These are phyloP conservation scores for Alloscopus bannaensis DNA, from an alignment of 2,888 invertebrate genomes.

Conservation along the genomic window DNA sequence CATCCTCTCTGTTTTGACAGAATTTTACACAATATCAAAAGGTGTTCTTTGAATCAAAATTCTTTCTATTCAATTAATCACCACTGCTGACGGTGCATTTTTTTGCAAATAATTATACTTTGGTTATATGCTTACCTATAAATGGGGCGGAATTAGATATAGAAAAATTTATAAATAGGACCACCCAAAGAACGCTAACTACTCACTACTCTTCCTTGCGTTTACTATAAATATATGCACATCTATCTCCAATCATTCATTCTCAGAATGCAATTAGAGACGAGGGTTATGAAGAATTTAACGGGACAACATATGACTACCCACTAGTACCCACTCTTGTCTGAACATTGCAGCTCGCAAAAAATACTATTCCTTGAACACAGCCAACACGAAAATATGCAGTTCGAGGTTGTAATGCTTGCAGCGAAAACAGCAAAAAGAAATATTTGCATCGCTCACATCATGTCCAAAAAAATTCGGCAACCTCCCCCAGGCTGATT, in stretches of 20 bases:
- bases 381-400: constrained; percentile 9
- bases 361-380: constrained; percentile 13
- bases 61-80: constrained; percentile 18
- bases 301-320: constrained; percentile 9
- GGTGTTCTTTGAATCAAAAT: too few relatives aligned
- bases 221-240: not conserved
- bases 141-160: not conserved
- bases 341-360: constrained; percentile 23
- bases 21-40: too few relatives aligned
- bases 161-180: not conserved
- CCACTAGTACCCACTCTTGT: too few relatives aligned
- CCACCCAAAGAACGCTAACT: constrained; percentile 42
- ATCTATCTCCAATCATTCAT: not conserved
- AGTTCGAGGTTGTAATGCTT: constrained; percentile 18
- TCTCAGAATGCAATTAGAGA: constrained; percentile 34
- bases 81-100: not conserved
- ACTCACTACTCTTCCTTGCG: not conserved
- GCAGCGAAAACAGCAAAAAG: not conserved
- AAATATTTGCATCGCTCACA: constrained; percentile 25
- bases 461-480: constrained; percentile 9
- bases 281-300: constrained; percentile 21
- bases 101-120: too few relatives aligned
- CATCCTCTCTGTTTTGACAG: not conserved
- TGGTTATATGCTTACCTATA: too few relatives aligned
- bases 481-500: constrained; percentile 21